A percentile compares a stretch with the other conserved stretches of the same genome.
Evolutionary conservation across 2,888 invertebrate genomes (phyloP).

Genomic region (Taphrorychus bicolor): DNA sequence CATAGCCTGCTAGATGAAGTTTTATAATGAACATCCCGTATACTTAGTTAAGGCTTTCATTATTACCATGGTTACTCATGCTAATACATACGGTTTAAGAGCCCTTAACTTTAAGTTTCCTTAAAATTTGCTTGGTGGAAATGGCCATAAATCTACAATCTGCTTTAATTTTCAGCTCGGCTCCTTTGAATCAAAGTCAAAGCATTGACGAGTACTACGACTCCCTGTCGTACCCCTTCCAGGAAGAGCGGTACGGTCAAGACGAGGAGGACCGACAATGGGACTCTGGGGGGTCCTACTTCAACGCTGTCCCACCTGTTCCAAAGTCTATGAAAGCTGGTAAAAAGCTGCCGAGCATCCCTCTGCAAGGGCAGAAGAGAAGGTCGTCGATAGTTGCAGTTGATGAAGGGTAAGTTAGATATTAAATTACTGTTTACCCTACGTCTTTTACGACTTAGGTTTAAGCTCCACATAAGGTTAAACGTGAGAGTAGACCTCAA

Average conservation of each 20-base stretch:
- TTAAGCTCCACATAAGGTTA: too few species aligned
- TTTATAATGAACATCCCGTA: too few species aligned
- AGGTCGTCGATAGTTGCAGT: slow-evolving; percentile 51
- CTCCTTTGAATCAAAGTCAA: slow-evolving; percentile 48
- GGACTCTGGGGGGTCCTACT: slow-evolving; percentile 70
- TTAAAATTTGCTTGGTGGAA: too few species aligned
- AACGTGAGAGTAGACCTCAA: too few species aligned
- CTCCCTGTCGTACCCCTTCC: slow-evolving; percentile 69
- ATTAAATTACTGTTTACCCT: too few species aligned
- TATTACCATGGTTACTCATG: too few species aligned
- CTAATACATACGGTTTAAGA: too few species aligned
- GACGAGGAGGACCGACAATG: slow-evolving; percentile 76
- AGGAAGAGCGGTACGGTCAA: slow-evolving; percentile 66
- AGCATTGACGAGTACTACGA: slow-evolving; percentile 74
- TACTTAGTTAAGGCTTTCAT: too few species aligned
- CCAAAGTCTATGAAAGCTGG: slow-evolving; percentile 44
- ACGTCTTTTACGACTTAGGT: too few species aligned
- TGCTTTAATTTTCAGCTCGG: slow-evolving; percentile 44
- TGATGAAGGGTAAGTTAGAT: slow-evolving; percentile 34
- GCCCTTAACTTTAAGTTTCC: too few species aligned
- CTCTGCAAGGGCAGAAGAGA: slow-evolving; percentile 64
- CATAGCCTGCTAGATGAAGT: too few species aligned
- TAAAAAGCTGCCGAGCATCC: slow-evolving; percentile 61
- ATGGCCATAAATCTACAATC: too few species aligned
- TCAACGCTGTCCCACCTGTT: slow-evolving; percentile 45